Base-by-base conservation (phyloP, 2,797 vertebrate species). In the Glyptemys insculpta region DNA sequence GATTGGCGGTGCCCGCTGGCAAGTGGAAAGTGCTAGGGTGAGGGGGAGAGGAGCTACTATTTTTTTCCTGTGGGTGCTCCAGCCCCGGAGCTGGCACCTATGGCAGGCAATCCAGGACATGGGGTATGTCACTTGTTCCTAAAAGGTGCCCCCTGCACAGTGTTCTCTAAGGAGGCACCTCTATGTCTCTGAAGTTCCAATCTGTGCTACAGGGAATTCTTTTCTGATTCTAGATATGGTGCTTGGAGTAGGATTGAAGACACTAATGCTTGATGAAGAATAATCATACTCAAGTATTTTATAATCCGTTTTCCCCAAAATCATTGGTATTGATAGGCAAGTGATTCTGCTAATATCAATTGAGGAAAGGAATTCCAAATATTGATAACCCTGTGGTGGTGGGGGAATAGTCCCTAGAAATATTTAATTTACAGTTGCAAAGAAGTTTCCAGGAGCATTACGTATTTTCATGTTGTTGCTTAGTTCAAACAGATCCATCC, bases 271-370 rank as follows among this genome's bases (percentile, higher is more conserved):
- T 87, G 54, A 16, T 44, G 19, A 74, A 41, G 23, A 81, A 65
- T 81, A 34, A 47, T 25, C 41, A 72, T 44, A 54, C 41, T 83
- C 82, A 23, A 83, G 65, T 95, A 12, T 91, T 94, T 89, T 95
- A 31, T 47, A 85, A 29, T 72, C 85, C 80, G 5, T 85, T 85
- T 88, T 1, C 21, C 11, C 16, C 74, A 52, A 78, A 50, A 81
- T 78, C 54, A 68, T 86, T 56, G 19, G 50, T 79, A 53, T 3
- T 56, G 52, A 44, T 15, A 93, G 34, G 25, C 54, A 80, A 80
- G 14, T 37, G 72, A 54, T 47, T 93, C 85, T 88, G 31, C 65
- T 80, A 5, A 31, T 86, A 5, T 74, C 50, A 49, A 21, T 37
- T 62, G 78, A 57, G 47, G 83, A 34, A 37, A 74, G 3, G 15